Percentiles rank a stretch among this genome's conserved stretches.
phyloP scores from a whole-genome alignment of 2,797 vertebrate genomes.

The Meda fulgida region DNA sequence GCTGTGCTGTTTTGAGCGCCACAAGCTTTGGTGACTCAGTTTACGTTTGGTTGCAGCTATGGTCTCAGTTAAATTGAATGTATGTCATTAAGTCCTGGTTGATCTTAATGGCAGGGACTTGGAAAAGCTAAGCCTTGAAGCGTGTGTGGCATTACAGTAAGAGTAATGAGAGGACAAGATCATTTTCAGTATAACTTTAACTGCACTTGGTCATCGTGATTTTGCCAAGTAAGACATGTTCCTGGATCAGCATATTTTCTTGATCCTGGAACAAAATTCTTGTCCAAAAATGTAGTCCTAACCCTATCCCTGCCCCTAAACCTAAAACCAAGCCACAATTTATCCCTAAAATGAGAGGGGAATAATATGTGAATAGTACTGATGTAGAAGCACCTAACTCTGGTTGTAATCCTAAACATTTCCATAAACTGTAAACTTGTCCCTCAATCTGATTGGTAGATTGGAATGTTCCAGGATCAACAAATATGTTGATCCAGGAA shows the following conservation, averaged over 20 bases:
- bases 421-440: not conserved
- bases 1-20: slow-evolving; percentile 26
- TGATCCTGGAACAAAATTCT: not conserved
- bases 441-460: not conserved
- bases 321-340: not conserved
- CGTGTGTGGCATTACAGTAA: slow-evolving; percentile 30
- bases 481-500: not conserved
- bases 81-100: slow-evolving; percentile 39
- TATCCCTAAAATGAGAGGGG: not conserved
- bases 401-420: too few species aligned
- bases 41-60: slow-evolving; percentile 34
- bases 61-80: slow-evolving; percentile 56
- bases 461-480: not conserved
- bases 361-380: not conserved
- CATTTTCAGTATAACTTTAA: slow-evolving; percentile 24
- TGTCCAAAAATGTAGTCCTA: not conserved
- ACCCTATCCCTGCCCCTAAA: not conserved
- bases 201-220: not conserved
- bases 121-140: slow-evolving; percentile 35
- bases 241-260: too few species aligned
- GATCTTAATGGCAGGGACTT: slow-evolving; percentile 36
- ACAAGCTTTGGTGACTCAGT: slow-evolving; percentile 40
- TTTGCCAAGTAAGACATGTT: not conserved
- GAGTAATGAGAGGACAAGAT: slow-evolving; percentile 41
- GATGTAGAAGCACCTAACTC: not conserved